These are phyloP conservation scores for Troides oblongomaculatus DNA, from an alignment of 2,888 invertebrate genomes.

Conservation along the genomic window DNA sequence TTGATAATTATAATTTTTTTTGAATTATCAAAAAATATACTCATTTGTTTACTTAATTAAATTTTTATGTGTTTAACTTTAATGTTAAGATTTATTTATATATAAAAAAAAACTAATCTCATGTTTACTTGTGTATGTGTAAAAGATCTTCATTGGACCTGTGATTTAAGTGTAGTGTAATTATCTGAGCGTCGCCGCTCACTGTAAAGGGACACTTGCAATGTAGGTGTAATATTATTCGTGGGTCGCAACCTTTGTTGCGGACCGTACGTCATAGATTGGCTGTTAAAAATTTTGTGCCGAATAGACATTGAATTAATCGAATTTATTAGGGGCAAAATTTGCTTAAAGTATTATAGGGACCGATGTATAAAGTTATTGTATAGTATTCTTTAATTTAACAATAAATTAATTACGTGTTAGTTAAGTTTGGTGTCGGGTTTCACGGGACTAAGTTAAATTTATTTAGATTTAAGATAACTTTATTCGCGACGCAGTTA, in stretches of 20 bases:
- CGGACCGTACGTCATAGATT: conserved; percentile 24
- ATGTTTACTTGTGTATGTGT: conserved; percentile 6
- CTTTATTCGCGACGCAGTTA: conserved; percentile 60
- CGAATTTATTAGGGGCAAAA: conserved; percentile 75
- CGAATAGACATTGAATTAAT: conserved; percentile 62
- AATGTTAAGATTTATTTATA: conserved; percentile 4
- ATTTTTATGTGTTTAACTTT: background rate
- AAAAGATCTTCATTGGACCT: conserved; percentile 20
- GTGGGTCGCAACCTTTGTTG: background rate
- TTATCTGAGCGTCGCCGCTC: conserved; percentile 29
- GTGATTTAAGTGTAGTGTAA: conserved; percentile 26
- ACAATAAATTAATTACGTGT: conserved; percentile 40
- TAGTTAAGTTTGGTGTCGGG: conserved; percentile 56
- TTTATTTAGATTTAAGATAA: conserved; percentile 35
- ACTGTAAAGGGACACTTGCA: conserved; percentile 35
- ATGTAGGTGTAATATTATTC: conserved; percentile 35
- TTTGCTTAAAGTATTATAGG: conserved; percentile 50
- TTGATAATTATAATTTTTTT: conserved; percentile 31
- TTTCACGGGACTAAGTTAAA: conserved; percentile 24
- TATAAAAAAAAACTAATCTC: background rate
- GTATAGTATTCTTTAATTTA: conserved; percentile 31
- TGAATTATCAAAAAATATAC: conserved; percentile 28
- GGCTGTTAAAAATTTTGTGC: conserved; percentile 66
- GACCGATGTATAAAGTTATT: conserved; percentile 57
- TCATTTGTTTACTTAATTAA: conserved; percentile 11